Evolutionary conservation across 2,113 vertebrate genomes (phyloP).

Genomic region (Bos taurus): DNA sequence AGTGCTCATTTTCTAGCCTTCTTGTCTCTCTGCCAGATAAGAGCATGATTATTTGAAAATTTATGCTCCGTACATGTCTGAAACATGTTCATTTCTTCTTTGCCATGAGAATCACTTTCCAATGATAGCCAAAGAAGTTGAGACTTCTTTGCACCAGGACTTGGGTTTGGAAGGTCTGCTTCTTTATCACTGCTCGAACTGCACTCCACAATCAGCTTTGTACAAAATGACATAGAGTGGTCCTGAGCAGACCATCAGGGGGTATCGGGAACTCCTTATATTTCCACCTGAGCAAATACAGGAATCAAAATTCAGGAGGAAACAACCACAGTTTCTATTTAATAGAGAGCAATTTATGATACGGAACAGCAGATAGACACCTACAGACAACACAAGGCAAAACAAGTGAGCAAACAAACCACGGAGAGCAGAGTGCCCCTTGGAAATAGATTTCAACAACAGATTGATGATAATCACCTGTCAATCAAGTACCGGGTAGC

Average conservation of each 20-base stretch:
- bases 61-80: background rate
- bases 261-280: background rate
- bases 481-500: background rate
- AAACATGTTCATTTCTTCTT: slow-evolving; percentile 19
- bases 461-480: background rate
- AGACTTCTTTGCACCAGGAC: background rate
- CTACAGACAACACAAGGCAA: background rate
- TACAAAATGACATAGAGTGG: background rate
- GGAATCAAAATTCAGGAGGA: background rate
- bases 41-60: background rate
- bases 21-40: slow-evolving; percentile 5
- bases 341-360: background rate
- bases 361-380: background rate
- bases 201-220: background rate
- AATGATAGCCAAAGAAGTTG: background rate
- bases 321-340: background rate
- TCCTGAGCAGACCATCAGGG: background rate
- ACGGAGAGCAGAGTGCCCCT: background rate
- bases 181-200: background rate
- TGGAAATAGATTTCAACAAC: background rate
- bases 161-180: background rate
- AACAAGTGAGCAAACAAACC: background rate
- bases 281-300: background rate
- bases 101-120: background rate
- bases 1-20: background rate